Conservation (phyloP, 2,113 vertebrate genomes). For the Turnix velox region DNA sequence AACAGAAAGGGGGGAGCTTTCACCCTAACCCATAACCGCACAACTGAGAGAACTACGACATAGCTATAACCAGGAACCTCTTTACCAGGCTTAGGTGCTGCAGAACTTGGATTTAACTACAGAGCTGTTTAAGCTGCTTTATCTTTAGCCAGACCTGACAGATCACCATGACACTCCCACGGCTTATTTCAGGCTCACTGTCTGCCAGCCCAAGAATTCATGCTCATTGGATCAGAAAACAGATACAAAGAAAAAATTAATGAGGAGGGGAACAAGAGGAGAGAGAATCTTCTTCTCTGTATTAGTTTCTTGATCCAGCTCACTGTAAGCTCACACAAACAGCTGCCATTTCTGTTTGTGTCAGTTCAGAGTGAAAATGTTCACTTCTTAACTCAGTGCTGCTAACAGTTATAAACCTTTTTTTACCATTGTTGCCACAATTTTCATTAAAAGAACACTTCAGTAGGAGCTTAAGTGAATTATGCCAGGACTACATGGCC, state of each 20-base stretch:
- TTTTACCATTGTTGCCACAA: not conserved
- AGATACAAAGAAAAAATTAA: not conserved
- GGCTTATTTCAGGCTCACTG: not conserved
- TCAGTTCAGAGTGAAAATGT: not conserved
- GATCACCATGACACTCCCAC: not conserved
- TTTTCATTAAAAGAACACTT: not conserved
- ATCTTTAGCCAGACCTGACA: not conserved
- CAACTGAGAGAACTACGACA: not conserved
- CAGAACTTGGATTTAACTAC: not conserved
- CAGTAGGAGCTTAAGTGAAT: not conserved
- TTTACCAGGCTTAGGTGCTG: not conserved
- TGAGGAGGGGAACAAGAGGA: not conserved
- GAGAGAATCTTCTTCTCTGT: not conserved
- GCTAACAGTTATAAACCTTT: not conserved
- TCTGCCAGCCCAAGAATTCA: not conserved
- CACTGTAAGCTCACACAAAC: not conserved
- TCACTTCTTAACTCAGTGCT: not conserved
- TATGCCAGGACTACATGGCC: not conserved
- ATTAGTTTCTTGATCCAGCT: not conserved
- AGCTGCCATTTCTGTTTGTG: not conserved
- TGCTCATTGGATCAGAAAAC: not conserved
- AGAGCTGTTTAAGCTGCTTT: not conserved
- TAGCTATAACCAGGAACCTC: not conserved
- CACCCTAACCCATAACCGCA: rapidly evolving
- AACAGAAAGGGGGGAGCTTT: not conserved